These are phyloP conservation scores for Sebastes steindachneri DNA, from an alignment of 2,797 vertebrate species.

Conservation along the genomic window DNA sequence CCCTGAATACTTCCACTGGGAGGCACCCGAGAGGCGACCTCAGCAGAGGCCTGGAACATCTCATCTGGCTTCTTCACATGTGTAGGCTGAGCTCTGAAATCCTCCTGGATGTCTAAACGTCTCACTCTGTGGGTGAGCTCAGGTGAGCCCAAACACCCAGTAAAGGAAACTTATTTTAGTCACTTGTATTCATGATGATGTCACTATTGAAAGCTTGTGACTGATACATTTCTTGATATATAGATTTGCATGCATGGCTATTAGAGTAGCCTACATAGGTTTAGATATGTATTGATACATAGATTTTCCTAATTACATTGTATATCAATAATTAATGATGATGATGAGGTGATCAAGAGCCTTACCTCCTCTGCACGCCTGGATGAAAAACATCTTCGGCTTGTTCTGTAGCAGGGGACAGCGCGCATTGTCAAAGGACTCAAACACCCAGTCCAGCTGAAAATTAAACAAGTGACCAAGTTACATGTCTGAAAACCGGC, in stretches of 20 bases:
- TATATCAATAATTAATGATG: neutral
- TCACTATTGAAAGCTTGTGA: neutral
- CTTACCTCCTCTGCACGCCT: conserved; percentile 97
- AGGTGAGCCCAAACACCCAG: neutral
- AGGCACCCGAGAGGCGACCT: neutral
- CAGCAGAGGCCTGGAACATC: neutral
- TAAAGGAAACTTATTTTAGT: neutral
- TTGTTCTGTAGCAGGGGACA: conserved; percentile 97
- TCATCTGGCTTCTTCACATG: neutral
- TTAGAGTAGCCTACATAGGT: neutral
- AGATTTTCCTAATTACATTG: neutral
- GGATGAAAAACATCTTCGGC: conserved; percentile 98
- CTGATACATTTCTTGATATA: neutral
- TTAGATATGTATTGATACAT: neutral
- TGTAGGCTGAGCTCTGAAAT: neutral
- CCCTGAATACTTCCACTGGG: fast-evolving
- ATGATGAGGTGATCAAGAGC: neutral
- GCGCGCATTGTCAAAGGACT: conserved; percentile 91
- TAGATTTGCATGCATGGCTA: neutral
- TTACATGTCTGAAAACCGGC: neutral
- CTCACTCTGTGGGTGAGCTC: neutral
- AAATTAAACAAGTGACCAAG: conserved; percentile 36
- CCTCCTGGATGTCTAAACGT: neutral
- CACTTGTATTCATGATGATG: neutral
- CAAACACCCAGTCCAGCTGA: conserved; percentile 94